Base-by-base conservation (phyloP, 1,140 invertebrate species). In the Alviniconcha marisindica region DNA sequence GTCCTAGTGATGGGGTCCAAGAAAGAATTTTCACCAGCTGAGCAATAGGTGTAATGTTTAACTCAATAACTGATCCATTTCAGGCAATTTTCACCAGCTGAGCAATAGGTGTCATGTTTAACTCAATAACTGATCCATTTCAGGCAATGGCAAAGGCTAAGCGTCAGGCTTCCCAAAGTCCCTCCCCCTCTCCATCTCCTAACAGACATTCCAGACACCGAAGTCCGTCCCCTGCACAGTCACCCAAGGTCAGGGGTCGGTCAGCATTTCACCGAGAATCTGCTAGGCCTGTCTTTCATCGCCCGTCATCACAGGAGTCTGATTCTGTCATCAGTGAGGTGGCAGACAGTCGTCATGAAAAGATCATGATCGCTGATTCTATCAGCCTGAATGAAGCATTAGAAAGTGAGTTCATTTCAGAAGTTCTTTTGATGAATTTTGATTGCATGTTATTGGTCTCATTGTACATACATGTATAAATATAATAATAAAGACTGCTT, bases 281-380 rank as follows among this genome's bases (percentile, higher is more conserved):
- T 31, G n/a, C 79, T 28, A 66, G 48, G 77, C 60, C 74, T 51
- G 79, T 77, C 10, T 73, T 85, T 40, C 81, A 79, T 4, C 79
- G 83, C 10, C 38, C 54, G 36, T 81, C 78, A 1, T 85, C 85
- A 15, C 73, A 83, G 71, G 87, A 90, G 69, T 86, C 84, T 31
- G 87, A 87, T 42, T 88, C 85, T 44, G 83, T 83, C 77, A 80
- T 42, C 60, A 88, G 79, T 78, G 87, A 90, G 36, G 83, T 85
- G 15, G 78, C 82, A 12, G 83, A 85, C n/a, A 83, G 83, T 69
- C 83, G 80, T 81, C 83, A 86, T n/a, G 78, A 36, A 33, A 81
- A 77, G 18, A 84, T 74, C 33, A 63, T 80, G 10, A 87, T 78
- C 14, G 74, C 48, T 82, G 88, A 85, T 5, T 84, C 82, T 33